phyloP scores from a whole-genome alignment of 1,140 invertebrate species.

The Euborellia annulipes region DNA sequence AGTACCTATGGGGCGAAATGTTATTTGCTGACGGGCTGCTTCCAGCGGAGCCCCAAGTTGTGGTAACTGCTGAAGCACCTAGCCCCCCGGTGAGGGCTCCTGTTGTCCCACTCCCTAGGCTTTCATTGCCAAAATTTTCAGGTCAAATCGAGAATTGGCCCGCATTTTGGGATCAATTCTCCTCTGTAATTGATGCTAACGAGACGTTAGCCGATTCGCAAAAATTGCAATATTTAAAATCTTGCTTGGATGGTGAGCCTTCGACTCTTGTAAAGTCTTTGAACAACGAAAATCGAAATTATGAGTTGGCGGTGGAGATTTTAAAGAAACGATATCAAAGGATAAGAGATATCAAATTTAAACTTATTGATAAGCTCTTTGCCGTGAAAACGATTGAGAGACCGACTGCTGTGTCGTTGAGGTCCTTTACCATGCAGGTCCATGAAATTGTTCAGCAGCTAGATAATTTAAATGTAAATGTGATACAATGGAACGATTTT shows the following conservation, averaged over 20 bases:
- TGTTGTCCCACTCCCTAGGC: constrained; percentile 4
- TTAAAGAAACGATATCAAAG: constrained; percentile 20
- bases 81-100: too few relatives aligned
- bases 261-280: constrained; percentile 9
- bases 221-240: constrained; percentile 15
- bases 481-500: too few relatives aligned
- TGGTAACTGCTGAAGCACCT: too few relatives aligned
- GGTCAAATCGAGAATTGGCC: constrained; percentile 12
- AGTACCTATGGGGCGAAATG: too few relatives aligned
- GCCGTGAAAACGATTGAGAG: constrained; percentile 13
- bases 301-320: constrained; percentile 18
- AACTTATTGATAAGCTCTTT: constrained; percentile 19
- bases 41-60: too few relatives aligned
- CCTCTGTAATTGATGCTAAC: constrained; percentile 9
- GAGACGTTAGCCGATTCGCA: constrained; percentile 5
- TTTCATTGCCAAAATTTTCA: constrained; percentile 9
- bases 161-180: constrained; percentile 12
- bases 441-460: too few relatives aligned
- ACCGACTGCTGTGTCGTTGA: neutral
- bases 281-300: constrained; percentile 17
- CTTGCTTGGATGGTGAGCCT: constrained; percentile 7
- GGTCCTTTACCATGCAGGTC: too few relatives aligned
- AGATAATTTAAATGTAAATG: too few relatives aligned
- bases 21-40: too few relatives aligned
- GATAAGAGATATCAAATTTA: constrained; percentile 17